Evolutionary conservation across 2,888 invertebrate species (phyloP).

Genomic region (Tipula confusa): DNA sequence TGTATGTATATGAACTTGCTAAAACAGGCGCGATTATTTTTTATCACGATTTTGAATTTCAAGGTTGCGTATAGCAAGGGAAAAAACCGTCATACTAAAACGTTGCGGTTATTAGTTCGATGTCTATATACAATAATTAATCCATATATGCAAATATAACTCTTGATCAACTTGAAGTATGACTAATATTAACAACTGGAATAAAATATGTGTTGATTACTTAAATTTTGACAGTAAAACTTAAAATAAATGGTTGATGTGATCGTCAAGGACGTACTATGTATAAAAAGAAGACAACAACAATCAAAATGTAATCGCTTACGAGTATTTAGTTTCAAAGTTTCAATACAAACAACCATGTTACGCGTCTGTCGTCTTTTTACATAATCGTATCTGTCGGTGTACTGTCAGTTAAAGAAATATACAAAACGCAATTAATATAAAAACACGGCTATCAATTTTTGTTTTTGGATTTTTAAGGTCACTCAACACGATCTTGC

Average conservation of each 20-base stretch:
- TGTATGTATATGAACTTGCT: neutral
- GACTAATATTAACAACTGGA: no score
- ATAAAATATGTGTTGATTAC: neutral
- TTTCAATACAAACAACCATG: neutral
- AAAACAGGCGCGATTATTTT: no score
- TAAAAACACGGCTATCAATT: neutral
- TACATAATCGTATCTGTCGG: neutral
- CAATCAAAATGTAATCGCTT: neutral
- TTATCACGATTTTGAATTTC: neutral
- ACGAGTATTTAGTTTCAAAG: no score
- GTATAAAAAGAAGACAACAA: neutral
- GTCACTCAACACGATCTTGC: neutral
- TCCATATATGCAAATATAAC: neutral
- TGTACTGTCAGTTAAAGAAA: neutral
- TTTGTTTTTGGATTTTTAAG: neutral
- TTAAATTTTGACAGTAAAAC: neutral
- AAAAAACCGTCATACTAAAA: neutral
- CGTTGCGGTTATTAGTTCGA: neutral
- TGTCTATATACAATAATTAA: neutral
- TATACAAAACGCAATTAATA: neutral
- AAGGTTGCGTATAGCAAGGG: neutral
- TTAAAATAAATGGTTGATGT: neutral
- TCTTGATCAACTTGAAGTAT: neutral
- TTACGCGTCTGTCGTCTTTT: neutral
- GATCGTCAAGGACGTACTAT: neutral